These are phyloP conservation scores for Drosophila truncata DNA, from an alignment of 1,140 invertebrate genomes.

Conservation along the genomic window DNA sequence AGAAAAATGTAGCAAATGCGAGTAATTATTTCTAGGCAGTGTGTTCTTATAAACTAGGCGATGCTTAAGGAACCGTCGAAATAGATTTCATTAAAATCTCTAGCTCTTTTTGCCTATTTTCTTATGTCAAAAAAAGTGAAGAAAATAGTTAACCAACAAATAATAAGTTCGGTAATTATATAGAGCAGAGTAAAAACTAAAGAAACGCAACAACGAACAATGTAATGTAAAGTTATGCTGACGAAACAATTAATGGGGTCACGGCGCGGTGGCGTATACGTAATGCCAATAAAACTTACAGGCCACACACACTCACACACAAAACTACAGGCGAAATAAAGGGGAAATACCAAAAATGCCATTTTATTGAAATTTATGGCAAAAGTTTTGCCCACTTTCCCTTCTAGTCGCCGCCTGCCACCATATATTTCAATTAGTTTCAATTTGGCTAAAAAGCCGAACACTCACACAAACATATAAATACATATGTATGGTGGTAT, in stretches of 20 bases:
- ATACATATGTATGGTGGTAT: neutral
- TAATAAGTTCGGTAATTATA: constrained; percentile 8
- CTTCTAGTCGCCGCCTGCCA: constrained; percentile 3
- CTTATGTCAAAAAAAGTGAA: neutral
- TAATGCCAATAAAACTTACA: constrained; percentile 62
- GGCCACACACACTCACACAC: constrained; percentile 11
- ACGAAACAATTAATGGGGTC: constrained; percentile 51
- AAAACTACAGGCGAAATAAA: constrained; percentile 38
- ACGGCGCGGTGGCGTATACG: constrained; percentile 51
- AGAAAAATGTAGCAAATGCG: no score
- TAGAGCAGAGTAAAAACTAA: constrained; percentile 1
- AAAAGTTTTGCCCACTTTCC: constrained; percentile 49
- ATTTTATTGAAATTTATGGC: constrained; percentile 76
- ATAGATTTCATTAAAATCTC: no score
- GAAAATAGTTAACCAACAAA: neutral
- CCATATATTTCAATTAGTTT: constrained; percentile 79
- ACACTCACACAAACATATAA: neutral
- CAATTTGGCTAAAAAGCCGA: constrained; percentile 68
- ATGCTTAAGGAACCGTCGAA: neutral
- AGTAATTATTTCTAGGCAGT: no score
- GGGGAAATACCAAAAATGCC: constrained; percentile 62
- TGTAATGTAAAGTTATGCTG: constrained; percentile 60
- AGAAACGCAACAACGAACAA: constrained; percentile 12
- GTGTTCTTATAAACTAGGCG: neutral
- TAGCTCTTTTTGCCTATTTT: neutral